Base-by-base conservation (phyloP, 2,113 vertebrate genomes). In the Theristicus caerulescens region DNA sequence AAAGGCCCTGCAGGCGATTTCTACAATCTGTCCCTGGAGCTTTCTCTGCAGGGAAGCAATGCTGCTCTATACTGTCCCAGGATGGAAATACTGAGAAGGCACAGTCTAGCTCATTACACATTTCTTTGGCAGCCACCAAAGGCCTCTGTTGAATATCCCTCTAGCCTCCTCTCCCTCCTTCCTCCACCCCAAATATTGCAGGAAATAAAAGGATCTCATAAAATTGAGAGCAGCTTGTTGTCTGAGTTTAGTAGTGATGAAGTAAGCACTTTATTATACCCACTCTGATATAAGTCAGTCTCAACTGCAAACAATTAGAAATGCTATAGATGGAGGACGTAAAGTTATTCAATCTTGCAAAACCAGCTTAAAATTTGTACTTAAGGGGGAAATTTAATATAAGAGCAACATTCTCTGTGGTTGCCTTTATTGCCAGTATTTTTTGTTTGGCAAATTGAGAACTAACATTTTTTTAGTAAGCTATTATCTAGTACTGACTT, bases 251-350 rank as follows among this genome's bases (percentile, higher is more conserved):
- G 22, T 38, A 81, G 54, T 71, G 61, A 38, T 54, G 62, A 80
- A 90, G 21, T 69, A 51, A 70, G 47, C 12, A 36, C 47, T 92
- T 93, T 32, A 55, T 81, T 77, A 57, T 86, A 91, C 29, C 3
- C 15, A 36, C 27, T 86, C 78, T 55, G 12, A 36, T 82, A 47
- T 59, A 77, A 80, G 40, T 86, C 34, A 97, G 29, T 44, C 70
- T 70, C 80, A 89, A 91, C 58, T 81, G 82, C 88, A 94, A 93
- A 78, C 49, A 94, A 91, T 90, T 93, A 73, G 12, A 71, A 76
- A 42, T 21, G 49, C 36, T 86, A 54, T 47, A 84, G 88, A 86
- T 55, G 42, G 44, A 82, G 49, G 26, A 92, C 29, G 82, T 72
- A 81, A 97, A 96, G 81, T 71, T 40, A 82, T 34, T 46, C 5